phyloP scores from a whole-genome alignment of 2,113 vertebrate species.

The Rhinoderma darwinii region DNA sequence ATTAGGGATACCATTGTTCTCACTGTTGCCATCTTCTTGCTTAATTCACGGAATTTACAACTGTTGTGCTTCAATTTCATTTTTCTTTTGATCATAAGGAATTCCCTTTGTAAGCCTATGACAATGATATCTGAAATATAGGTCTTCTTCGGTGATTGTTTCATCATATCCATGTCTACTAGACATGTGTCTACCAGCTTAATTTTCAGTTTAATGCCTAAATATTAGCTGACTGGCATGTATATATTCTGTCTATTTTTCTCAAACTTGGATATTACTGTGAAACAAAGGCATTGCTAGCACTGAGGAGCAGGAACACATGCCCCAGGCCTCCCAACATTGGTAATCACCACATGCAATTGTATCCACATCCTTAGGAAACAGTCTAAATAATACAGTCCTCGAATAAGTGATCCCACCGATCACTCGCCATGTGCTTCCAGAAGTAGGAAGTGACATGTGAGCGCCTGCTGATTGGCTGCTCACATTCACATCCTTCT shows the following conservation, averaged over 20 bases:
- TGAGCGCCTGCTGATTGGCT: too few species aligned
- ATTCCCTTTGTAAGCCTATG: neutral
- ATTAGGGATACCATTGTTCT: conserved; percentile 11
- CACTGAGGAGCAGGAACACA: too few species aligned
- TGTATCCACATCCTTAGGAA: too few species aligned
- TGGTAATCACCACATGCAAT: too few species aligned
- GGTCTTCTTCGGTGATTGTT: conserved; percentile 7
- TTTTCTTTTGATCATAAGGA: conserved; percentile 24
- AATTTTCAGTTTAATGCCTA: conserved; percentile 28
- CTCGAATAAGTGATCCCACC: too few species aligned
- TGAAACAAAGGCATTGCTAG: neutral
- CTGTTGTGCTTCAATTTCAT: conserved; percentile 17
- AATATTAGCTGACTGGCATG: conserved; percentile 19
- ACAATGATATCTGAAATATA: conserved; percentile 19
- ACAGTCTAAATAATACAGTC: too few species aligned
- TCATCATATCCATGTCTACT: neutral
- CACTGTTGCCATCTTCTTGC: neutral
- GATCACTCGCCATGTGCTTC: too few species aligned
- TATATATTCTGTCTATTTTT: conserved; percentile 3
- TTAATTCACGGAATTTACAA: neutral
- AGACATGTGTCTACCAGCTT: conserved; percentile 23
- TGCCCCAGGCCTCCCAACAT: too few species aligned
- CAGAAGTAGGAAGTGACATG: too few species aligned
- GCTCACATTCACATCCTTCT: too few species aligned
- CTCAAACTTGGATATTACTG: too few species aligned